A percentile compares a stretch with the other conserved stretches of the same genome.
Conservation (phyloP, 1,140 invertebrate genomes). For the Zaprionus camerounensis region DNA sequence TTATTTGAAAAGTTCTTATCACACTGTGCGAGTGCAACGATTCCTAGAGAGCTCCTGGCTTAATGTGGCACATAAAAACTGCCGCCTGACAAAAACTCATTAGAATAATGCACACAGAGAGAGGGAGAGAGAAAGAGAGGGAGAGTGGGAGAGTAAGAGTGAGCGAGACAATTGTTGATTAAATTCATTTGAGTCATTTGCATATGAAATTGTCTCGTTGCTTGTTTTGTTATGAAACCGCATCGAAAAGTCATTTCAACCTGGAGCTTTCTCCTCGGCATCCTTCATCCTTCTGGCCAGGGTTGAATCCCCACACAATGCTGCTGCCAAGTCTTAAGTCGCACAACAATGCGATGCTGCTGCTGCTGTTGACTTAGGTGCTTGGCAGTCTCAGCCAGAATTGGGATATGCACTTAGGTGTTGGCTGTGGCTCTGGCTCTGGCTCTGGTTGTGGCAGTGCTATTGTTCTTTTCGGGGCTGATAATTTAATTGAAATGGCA, state of each 20-base stretch:
- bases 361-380: slow-evolving; percentile 62
- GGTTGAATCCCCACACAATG: slow-evolving; percentile 58
- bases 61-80: slow-evolving; percentile 61
- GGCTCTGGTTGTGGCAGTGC: not conserved
- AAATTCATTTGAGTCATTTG: slow-evolving; percentile 81
- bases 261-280: not conserved
- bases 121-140: not conserved
- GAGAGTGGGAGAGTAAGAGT: not conserved
- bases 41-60: slow-evolving; percentile 33
- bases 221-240: slow-evolving; percentile 67
- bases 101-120: slow-evolving; percentile 72
- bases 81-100: slow-evolving; percentile 74
- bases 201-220: slow-evolving; percentile 74
- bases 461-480: slow-evolving; percentile 55
- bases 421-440: slow-evolving; percentile 6
- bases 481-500: slow-evolving; percentile 78
- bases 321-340: slow-evolving; percentile 79
- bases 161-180: slow-evolving; percentile 75
- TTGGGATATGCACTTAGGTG: slow-evolving; percentile 69
- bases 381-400: slow-evolving; percentile 35
- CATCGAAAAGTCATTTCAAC: slow-evolving; percentile 78
- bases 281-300: slow-evolving; percentile 57
- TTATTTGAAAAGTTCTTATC: slow-evolving; percentile 82
- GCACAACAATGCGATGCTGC: slow-evolving; percentile 62
- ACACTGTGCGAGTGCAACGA: slow-evolving; percentile 69